These are phyloP conservation scores for Syngnathus rostellatus DNA, from an alignment of 2,797 vertebrate species.

Conservation along the genomic window DNA sequence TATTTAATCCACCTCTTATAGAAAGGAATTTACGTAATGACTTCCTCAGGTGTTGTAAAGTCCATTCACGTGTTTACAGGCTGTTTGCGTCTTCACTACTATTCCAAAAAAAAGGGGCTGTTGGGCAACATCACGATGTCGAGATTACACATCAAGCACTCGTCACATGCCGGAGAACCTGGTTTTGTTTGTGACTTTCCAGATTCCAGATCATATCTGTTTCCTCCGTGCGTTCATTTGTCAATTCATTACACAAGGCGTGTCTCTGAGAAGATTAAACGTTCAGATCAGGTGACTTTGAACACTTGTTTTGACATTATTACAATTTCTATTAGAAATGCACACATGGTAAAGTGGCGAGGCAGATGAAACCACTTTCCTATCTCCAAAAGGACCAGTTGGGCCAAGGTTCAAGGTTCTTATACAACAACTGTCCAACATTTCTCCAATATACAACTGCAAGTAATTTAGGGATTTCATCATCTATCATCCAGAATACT, in stretches of 20 bases:
- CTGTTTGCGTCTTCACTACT: neutral
- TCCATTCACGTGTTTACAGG: neutral
- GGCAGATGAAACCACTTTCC: neutral
- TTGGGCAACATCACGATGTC: conserved; percentile 8
- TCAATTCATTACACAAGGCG: conserved; percentile 15
- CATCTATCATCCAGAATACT: too few relatives aligned
- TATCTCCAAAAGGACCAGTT: too few relatives aligned
- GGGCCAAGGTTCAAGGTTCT: too few relatives aligned
- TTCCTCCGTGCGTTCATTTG: conserved; percentile 1
- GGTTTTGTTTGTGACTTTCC: conserved; percentile 12
- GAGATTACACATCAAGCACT: conserved; percentile 33
- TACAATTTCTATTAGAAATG: neutral
- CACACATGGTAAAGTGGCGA: neutral
- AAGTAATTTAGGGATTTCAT: too few relatives aligned
- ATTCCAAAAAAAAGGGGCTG: neutral
- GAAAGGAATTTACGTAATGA: neutral
- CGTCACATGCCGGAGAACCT: conserved; percentile 11
- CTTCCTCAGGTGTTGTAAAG: neutral
- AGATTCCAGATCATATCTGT: conserved; percentile 61
- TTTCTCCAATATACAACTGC: too few relatives aligned
- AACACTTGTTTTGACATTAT: neutral
- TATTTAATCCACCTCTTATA: neutral
- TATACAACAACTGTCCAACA: too few relatives aligned
- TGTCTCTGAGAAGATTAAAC: neutral
- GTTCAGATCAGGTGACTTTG: neutral